Evolutionary conservation across 2,888 invertebrate genomes (phyloP), one percentile per base, ranked within the genome.

Genomic region (Phalangium opilio): DNA sequence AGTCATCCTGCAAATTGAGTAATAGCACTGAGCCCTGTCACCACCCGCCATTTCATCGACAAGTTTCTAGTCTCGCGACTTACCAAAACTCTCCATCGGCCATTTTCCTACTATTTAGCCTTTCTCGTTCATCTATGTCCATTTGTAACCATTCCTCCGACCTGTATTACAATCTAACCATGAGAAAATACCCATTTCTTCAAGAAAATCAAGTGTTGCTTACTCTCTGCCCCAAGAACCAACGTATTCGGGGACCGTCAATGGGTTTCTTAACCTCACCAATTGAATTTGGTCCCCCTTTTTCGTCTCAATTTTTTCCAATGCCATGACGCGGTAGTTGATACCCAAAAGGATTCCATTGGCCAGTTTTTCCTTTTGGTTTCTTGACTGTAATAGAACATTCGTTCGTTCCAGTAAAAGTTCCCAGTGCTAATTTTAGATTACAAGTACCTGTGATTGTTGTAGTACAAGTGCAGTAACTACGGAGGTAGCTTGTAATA

Each of bases 401-500:
- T n/a, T n/a, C n/a, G n/a, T n/a, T n/a, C n/a, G n/a, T n/a, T n/a
- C n/a, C n/a, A n/a, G n/a, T n/a, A n/a, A n/a, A n/a, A n/a, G n/a
- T n/a, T n/a, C n/a, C n/a, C n/a, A n/a, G n/a, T n/a, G n/a, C n/a
- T n/a, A n/a, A n/a, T n/a, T n/a, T n/a, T n/a, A n/a, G n/a, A n/a
- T n/a, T n/a, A n/a, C n/a, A n/a, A 17, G 15, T n/a, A 38, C 38
- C 38, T 38, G 38, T 10, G 45, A 52, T 51, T 38, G 17, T 46
- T 55, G 70, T 62, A 75, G 75, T 36, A 80, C 77, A 18, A 80
- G 76, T 58, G 81, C 80, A 3, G 87, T 89, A 50, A 89, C 78
- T 45, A 89, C 77, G 47, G 84, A 85, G 1, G 86, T 84, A 71
- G 82, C 82, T 55, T 81, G 79, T 44, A 87, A 70, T 35, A 85